These are phyloP conservation scores for Apodemus speciosus DNA, from an alignment of 2,113 vertebrate genomes.

Conservation along the genomic window DNA sequence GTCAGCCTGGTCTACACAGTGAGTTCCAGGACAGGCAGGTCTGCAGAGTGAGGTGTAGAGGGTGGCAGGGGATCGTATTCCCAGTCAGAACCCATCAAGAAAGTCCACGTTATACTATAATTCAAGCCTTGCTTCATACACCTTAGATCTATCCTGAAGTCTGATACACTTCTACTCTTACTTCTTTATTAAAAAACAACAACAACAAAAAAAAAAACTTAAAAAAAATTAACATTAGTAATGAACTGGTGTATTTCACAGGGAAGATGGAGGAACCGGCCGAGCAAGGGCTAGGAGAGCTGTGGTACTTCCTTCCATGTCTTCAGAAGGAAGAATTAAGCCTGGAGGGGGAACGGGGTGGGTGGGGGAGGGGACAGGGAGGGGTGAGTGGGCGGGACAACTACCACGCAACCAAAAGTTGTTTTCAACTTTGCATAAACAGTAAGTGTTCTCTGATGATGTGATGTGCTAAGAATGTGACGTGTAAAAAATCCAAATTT, in stretches of 20 bases:
- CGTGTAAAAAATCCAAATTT: slow-evolving; percentile 1
- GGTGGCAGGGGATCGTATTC: neutral
- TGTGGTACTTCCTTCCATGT: neutral
- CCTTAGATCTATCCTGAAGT: neutral
- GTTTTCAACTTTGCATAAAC: neutral
- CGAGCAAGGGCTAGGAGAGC: neutral
- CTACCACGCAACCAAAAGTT: neutral
- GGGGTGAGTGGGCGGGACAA: neutral
- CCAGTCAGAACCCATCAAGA: neutral
- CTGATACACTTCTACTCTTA: neutral
- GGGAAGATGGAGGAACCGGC: accelerated
- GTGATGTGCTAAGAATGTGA: neutral
- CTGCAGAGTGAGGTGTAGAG: neutral
- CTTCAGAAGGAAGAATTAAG: neutral
- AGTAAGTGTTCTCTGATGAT: neutral
- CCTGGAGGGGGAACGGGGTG: too few relatives aligned
- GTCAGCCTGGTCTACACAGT: neutral
- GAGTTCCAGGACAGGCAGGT: neutral
- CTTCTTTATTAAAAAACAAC: neutral
- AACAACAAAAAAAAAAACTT: neutral
- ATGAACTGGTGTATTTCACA: neutral
- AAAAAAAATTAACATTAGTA: neutral
- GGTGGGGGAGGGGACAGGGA: too few relatives aligned
- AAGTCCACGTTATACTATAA: neutral
- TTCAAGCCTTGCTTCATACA: slow-evolving; percentile 14